Percentiles rank a stretch among this genome's conserved stretches.
phyloP scores from a whole-genome alignment of 2,888 invertebrate species.

The Acleris literana region DNA sequence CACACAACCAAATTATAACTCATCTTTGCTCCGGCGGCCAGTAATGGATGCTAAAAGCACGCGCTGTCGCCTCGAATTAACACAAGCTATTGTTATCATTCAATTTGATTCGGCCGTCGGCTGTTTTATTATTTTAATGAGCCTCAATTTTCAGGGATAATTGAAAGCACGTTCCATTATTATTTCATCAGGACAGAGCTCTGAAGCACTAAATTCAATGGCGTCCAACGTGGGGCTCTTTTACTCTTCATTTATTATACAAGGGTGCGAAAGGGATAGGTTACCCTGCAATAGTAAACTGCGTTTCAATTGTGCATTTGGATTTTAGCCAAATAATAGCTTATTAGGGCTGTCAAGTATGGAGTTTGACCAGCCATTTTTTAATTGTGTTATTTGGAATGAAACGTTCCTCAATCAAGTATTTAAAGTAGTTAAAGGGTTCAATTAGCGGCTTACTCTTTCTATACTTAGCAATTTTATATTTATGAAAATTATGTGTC shows the following conservation, averaged over 20 bases:
- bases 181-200: constrained; percentile 61
- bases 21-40: constrained; percentile 21
- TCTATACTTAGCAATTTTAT: too few species aligned
- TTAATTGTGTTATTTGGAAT: too few species aligned
- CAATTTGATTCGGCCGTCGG: constrained; percentile 75
- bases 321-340: constrained; percentile 24
- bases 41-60: constrained; percentile 40
- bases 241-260: too few species aligned
- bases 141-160: constrained; percentile 81
- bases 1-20: neutral
- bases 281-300: constrained; percentile 17
- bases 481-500: too few species aligned
- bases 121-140: constrained; percentile 83
- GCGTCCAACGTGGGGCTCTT: neutral
- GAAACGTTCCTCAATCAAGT: too few species aligned
- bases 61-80: constrained; percentile 71
- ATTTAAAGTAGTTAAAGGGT: too few species aligned
- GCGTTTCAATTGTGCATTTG: constrained; percentile 33
- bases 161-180: constrained; percentile 78
- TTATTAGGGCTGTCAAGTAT: constrained; percentile 5
- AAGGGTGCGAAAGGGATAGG: constrained; percentile 16
- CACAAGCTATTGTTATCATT: constrained; percentile 81
- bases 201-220: neutral
- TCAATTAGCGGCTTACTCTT: too few species aligned
- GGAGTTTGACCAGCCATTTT: constrained; percentile 9